Evolutionary conservation across 2,888 invertebrate species (phyloP).

Genomic region (Lochmaea capreae): DNA sequence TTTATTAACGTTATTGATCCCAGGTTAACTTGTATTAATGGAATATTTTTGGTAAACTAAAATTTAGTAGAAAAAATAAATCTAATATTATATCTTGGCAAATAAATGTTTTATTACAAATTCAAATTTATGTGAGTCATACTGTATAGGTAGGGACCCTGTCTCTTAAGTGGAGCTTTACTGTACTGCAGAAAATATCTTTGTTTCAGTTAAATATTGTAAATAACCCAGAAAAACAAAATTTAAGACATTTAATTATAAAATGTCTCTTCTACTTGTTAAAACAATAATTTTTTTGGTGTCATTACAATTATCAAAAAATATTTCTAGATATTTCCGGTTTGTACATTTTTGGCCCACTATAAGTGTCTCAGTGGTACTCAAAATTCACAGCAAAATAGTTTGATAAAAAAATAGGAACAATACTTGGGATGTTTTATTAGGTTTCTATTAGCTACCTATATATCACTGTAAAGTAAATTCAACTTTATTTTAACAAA

Average conservation of each 20-base stretch:
- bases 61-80: too few relatives aligned
- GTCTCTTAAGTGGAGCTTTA: not conserved
- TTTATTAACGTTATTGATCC: too few relatives aligned
- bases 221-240: too few relatives aligned
- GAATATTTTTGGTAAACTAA: too few relatives aligned
- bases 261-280: not conserved
- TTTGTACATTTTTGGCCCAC: constrained; percentile 14
- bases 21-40: too few relatives aligned
- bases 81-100: too few relatives aligned
- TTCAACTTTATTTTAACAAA: not conserved
- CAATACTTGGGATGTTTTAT: constrained; percentile 5
- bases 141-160: constrained; percentile 8
- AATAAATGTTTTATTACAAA: not conserved
- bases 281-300: not conserved
- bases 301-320: constrained; percentile 11
- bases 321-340: constrained; percentile 10
- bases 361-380: constrained; percentile 28
- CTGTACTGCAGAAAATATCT: constrained; percentile 15
- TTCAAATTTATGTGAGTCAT: not conserved
- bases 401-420: constrained; percentile 27
- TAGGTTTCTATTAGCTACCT: not conserved
- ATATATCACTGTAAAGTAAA: constrained; percentile 16
- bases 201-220: not conserved
- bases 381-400: constrained; percentile 34
- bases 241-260: not conserved